Conservation (phyloP, 2,113 vertebrate genomes). For the Empidonax alnorum region DNA sequence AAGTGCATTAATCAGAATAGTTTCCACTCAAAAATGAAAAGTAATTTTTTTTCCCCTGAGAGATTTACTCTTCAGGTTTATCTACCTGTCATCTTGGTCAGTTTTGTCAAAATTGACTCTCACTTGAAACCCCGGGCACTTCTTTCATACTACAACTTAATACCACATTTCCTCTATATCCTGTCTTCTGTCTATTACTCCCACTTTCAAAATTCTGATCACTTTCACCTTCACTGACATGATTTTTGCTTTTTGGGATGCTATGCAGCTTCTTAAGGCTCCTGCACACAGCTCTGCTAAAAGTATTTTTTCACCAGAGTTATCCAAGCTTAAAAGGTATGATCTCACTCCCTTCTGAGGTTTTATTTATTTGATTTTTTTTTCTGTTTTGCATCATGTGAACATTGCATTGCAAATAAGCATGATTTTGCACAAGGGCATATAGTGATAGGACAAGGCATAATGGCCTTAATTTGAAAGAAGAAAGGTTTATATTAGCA, state of each 20-base stretch:
- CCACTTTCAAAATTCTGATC: not conserved
- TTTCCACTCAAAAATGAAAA: not conserved
- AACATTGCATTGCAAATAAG: not conserved
- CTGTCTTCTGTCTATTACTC: not conserved
- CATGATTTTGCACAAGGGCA: not conserved
- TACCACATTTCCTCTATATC: not conserved
- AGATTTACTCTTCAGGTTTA: not conserved
- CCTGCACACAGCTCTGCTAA: not conserved
- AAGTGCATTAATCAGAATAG: not conserved
- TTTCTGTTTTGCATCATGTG: not conserved
- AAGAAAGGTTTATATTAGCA: not conserved
- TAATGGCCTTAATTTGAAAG: not conserved
- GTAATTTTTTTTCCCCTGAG: not conserved
- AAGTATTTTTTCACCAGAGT: not conserved
- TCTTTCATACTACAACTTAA: not conserved
- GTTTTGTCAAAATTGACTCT: not conserved
- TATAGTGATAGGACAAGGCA: not conserved
- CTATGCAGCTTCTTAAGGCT: not conserved
- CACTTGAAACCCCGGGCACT: not conserved
- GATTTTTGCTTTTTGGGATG: not conserved
- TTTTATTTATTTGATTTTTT: not conserved
- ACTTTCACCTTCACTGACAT: not conserved
- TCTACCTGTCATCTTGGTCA: not conserved
- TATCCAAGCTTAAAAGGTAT: not conserved
- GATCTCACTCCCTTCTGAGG: rapidly evolving